Evolutionary conservation across 2,888 invertebrate genomes (phyloP).

Genomic region (Perizoma affinitatum): DNA sequence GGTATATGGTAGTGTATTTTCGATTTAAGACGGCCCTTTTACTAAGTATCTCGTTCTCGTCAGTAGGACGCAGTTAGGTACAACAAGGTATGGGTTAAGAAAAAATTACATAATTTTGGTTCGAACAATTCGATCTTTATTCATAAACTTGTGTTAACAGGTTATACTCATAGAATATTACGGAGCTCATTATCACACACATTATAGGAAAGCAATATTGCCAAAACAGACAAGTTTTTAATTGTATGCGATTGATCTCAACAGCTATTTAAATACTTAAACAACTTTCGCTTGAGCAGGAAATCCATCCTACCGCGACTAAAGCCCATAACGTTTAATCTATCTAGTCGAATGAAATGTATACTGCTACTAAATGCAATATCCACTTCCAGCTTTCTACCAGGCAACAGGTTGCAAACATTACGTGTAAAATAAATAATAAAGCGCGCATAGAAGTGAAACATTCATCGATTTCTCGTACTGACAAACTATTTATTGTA

Average conservation of each 20-base stretch:
- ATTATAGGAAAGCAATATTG: slow-evolving; percentile 17
- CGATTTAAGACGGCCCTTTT: too few relatives aligned
- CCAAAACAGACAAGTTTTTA: slow-evolving; percentile 34
- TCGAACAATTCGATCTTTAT: too few relatives aligned
- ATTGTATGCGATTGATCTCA: slow-evolving; percentile 27
- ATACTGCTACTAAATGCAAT: slow-evolving; percentile 25
- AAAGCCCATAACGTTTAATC: slow-evolving; percentile 25
- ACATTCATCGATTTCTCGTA: background rate
- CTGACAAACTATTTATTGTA: background rate
- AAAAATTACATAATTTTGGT: too few relatives aligned
- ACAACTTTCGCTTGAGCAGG: slow-evolving; percentile 31
- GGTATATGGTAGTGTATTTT: too few relatives aligned
- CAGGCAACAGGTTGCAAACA: slow-evolving; percentile 34
- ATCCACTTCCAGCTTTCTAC: slow-evolving; percentile 36
- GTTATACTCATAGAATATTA: background rate
- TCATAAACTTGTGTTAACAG: too few relatives aligned
- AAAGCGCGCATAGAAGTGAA: slow-evolving; percentile 14
- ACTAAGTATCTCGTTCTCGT: too few relatives aligned
- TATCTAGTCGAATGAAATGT: slow-evolving; percentile 23
- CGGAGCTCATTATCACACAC: slow-evolving; percentile 14
- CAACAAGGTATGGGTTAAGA: too few relatives aligned
- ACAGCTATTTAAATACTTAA: slow-evolving; percentile 10
- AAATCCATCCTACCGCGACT: slow-evolving; percentile 30
- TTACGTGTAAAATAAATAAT: slow-evolving; percentile 14
- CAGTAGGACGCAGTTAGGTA: too few relatives aligned